Percentiles rank a stretch among this genome's conserved stretches.
These are phyloP conservation scores for Hypomesus transpacificus DNA, from an alignment of 2,113 vertebrate species.

Conservation along the genomic window DNA sequence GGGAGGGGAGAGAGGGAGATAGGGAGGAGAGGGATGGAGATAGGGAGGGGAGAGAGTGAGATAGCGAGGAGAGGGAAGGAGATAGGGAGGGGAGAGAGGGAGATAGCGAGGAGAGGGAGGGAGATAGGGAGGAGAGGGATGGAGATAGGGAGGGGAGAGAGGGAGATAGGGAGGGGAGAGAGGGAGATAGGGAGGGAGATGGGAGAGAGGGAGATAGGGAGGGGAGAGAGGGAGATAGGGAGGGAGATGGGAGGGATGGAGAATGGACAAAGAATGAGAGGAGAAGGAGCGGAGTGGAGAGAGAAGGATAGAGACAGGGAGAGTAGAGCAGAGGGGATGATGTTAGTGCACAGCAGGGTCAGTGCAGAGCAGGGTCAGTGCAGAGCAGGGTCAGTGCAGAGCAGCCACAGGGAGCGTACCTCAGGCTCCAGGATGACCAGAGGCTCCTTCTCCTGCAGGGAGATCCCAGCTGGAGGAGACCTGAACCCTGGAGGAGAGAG, in stretches of 20 bases:
- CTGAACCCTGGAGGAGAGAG: conserved; percentile 39
- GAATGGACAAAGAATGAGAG: background rate
- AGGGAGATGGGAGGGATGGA: conserved; percentile 9
- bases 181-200: too few species aligned
- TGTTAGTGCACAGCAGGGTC: background rate
- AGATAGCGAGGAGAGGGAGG: too few species aligned
- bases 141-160: background rate
- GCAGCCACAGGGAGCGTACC: conserved; percentile 40
- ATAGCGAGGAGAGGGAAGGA: conserved; percentile 3
- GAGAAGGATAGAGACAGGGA: background rate
- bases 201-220: too few species aligned
- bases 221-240: background rate
- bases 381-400: background rate
- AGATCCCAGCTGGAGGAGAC: conserved; percentile 46
- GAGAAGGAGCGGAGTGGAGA: background rate
- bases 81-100: too few species aligned
- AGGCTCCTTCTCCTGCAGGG: conserved; percentile 53
- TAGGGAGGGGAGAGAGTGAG: background rate
- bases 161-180: background rate
- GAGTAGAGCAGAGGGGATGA: background rate
- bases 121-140: background rate
- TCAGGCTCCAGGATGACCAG: conserved; percentile 44
- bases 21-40: background rate
- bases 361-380: background rate
- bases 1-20: background rate